A percentile compares a stretch with the other conserved stretches of the same genome.
Conservation (phyloP, 2,113 vertebrate genomes). For the Crotalus helleri region DNA sequence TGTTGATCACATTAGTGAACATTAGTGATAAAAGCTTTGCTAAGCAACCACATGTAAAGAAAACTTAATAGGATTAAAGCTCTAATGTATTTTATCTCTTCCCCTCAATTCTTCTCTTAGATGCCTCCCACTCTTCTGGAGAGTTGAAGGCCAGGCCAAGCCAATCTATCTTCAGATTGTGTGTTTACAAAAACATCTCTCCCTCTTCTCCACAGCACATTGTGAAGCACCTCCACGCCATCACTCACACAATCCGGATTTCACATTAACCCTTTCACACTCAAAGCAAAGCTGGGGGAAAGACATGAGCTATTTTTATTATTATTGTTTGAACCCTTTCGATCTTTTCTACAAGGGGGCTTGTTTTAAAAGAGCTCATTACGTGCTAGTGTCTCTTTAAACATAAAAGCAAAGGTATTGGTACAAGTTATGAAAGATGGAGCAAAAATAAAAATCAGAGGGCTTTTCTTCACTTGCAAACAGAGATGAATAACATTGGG, state of each 20-base stretch:
- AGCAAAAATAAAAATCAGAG: not conserved
- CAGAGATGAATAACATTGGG: not conserved
- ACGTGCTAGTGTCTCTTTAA: not conserved
- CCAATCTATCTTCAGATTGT: slow-evolving; percentile 26
- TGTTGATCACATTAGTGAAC: slow-evolving; percentile 15
- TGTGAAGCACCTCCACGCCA: not conserved
- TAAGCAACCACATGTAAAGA: slow-evolving; percentile 44
- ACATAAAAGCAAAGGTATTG: not conserved
- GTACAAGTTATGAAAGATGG: not conserved
- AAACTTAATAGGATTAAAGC: slow-evolving; percentile 28
- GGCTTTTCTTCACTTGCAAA: not conserved
- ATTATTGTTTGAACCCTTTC: not conserved
- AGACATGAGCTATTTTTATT: not conserved
- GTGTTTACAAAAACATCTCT: not conserved
- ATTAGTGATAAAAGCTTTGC: not conserved
- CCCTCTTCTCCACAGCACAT: slow-evolving; percentile 18
- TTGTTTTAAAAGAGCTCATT: not conserved
- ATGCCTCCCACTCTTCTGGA: slow-evolving; percentile 31
- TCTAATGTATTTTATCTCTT: slow-evolving; percentile 35
- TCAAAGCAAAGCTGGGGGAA: not conserved
- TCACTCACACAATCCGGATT: not conserved
- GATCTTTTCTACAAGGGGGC: not conserved
- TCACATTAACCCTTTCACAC: not conserved
- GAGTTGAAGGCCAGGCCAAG: slow-evolving; percentile 26
- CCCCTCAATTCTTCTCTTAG: slow-evolving; percentile 1